Conservation (phyloP, 2,797 vertebrate species). For the Rhinichthys osculus region DNA sequence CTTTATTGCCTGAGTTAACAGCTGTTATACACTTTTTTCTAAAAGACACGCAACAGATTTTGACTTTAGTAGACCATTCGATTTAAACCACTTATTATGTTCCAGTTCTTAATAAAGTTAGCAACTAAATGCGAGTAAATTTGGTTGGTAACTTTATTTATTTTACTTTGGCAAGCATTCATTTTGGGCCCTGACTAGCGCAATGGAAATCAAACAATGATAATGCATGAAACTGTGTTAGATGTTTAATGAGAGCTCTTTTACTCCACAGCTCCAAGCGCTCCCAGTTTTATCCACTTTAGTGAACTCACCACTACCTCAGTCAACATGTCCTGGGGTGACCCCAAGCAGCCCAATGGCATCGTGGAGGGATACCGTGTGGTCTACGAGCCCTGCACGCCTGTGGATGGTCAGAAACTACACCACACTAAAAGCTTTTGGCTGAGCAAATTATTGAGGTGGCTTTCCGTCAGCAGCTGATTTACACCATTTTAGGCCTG, state of each 20-base stretch:
- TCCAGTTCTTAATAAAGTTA: background rate
- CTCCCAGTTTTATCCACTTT: slow-evolving; percentile 83
- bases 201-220: background rate
- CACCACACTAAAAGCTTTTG: slow-evolving; percentile 3
- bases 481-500: slow-evolving; percentile 66
- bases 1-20: background rate
- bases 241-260: slow-evolving; percentile 10
- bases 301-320: slow-evolving; percentile 90
- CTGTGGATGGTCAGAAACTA: slow-evolving; percentile 87
- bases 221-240: background rate
- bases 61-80: background rate
- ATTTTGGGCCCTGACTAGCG: background rate
- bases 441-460: slow-evolving; percentile 10
- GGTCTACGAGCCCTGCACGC: slow-evolving; percentile 87
- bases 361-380: slow-evolving; percentile 86
- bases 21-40: background rate
- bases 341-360: slow-evolving; percentile 83
- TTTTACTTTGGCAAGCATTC: background rate
- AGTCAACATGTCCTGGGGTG: slow-evolving; percentile 89
- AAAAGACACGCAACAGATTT: background rate
- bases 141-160: background rate
- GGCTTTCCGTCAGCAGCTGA: slow-evolving; percentile 61
- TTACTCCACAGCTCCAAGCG: slow-evolving; percentile 82
- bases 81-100: background rate
- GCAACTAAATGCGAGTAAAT: background rate